Base-by-base conservation (phyloP, 1,140 invertebrate genomes). In the Cryptotermes secundus region DNA sequence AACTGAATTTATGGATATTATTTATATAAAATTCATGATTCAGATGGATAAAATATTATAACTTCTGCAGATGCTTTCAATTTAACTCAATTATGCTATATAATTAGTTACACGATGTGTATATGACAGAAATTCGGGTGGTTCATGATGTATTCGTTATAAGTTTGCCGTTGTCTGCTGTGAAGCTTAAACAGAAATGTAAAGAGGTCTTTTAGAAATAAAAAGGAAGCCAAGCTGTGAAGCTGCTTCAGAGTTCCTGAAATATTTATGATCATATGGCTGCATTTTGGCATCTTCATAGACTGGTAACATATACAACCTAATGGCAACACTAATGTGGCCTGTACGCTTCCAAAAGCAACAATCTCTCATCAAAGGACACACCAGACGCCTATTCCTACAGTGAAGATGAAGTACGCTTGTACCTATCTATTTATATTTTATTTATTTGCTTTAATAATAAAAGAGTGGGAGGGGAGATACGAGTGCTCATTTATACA, bases 401-500 rank as follows among this genome's bases (percentile, higher is more conserved):
- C 59, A 72, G 26, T 72, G 31, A 72, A 72, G 59, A 26, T 72
- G 1, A 72, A 72, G 59, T 31, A 72, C 59, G 31, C 59, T 72
- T 72, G 26, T 72, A 16, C 59, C 9, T 6, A 9, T 31, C 59
- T 22, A 19, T 59, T 59, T 59, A 22, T 26, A 4, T 1, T 59
- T 72, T 72, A 72, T 72, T 72, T 72, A 72, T 72, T 72, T 72
- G n/a, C 10, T 72, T 72, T 72, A 72, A 72, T 72, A 72, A 72
- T 72, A 72, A 72, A 72, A 72, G 59, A 72, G 59, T 72, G 26
- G 31, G 31, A 72, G 26, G 26, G 10, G 59, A 72, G n/a, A 72
- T 14, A 16, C 16, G 59, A 31, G 26, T n/a, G n/a, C 31, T n/a
- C 3, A 72, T 9, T 72, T 72, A n/a, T 59, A 59, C 7, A 24